Conservation (phyloP, 2,888 invertebrate genomes). For the Hydrotaea diabolus region DNA sequence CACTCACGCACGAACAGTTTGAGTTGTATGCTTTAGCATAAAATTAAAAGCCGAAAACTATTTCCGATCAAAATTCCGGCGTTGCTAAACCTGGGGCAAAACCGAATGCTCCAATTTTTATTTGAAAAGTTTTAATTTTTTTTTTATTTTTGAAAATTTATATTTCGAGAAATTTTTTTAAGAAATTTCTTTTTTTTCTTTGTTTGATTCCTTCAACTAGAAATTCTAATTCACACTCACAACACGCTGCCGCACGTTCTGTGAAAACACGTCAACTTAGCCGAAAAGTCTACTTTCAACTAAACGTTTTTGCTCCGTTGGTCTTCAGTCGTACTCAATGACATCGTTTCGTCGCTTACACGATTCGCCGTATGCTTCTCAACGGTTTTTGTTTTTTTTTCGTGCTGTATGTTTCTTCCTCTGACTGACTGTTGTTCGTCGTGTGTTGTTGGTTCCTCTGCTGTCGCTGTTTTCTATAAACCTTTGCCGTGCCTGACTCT, state of each 20-base stretch:
- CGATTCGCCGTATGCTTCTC: slow-evolving; percentile 63
- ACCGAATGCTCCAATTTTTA: slow-evolving; percentile 43
- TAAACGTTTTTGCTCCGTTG: slow-evolving; percentile 76
- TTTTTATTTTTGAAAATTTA: slow-evolving; percentile 9
- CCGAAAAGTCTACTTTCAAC: slow-evolving; percentile 80
- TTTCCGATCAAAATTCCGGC: too few relatives aligned
- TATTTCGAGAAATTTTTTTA: slow-evolving; percentile 14
- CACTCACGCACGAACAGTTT: not conserved
- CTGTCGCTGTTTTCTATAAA: slow-evolving; percentile 12
- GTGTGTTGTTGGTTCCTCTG: slow-evolving; percentile 37
- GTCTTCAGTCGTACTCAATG: slow-evolving; percentile 62
- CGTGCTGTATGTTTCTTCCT: not conserved
- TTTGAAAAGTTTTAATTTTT: slow-evolving; percentile 36
- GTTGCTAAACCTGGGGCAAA: too few relatives aligned
- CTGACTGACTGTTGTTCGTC: slow-evolving; percentile 37
- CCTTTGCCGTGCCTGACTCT: slow-evolving; percentile 19
- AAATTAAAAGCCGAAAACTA: too few relatives aligned
- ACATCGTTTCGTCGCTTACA: slow-evolving; percentile 64
- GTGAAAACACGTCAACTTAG: slow-evolving; percentile 78
- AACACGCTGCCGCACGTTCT: slow-evolving; percentile 72
- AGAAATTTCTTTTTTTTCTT: not conserved
- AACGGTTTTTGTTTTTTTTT: not conserved
- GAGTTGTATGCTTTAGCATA: not conserved
- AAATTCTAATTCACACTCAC: slow-evolving; percentile 1
- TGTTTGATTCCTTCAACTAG: not conserved